Percentiles rank a stretch among this genome's conserved stretches.
Evolutionary conservation across 2,113 vertebrate species (phyloP).

Genomic region (Callipepla squamata): DNA sequence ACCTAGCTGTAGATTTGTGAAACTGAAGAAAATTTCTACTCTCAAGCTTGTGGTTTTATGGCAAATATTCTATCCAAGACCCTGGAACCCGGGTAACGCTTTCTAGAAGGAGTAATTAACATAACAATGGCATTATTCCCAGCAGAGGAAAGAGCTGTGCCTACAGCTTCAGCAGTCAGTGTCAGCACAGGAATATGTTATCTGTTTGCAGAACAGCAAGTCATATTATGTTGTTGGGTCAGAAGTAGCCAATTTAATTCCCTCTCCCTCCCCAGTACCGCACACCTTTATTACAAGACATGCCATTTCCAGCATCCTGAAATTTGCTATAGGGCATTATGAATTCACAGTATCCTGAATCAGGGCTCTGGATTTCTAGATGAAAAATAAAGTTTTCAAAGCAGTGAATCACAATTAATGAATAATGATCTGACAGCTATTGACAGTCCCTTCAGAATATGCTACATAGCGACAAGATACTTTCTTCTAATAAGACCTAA

Average conservation of each 20-base stretch:
- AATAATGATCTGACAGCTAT: background rate
- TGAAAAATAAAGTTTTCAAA: constrained; percentile 39
- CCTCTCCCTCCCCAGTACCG: background rate
- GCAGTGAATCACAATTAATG: constrained; percentile 47
- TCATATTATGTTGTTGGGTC: background rate
- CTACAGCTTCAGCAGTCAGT: background rate
- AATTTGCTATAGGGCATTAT: background rate
- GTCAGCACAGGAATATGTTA: background rate
- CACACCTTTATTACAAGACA: constrained; percentile 29
- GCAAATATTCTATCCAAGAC: background rate
- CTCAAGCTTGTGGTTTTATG: accelerated
- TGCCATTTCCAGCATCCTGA: background rate
- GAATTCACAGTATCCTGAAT: background rate
- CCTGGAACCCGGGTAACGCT: background rate
- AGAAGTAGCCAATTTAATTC: background rate
- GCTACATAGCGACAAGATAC: background rate
- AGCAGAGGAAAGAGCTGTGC: background rate
- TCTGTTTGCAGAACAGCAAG: constrained; percentile 19
- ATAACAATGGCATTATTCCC: background rate
- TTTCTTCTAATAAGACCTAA: constrained; percentile 52
- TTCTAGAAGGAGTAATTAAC: constrained; percentile 35
- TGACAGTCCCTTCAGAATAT: constrained; percentile 49
- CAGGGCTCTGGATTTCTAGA: background rate
- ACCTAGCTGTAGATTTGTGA: background rate
- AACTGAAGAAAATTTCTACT: background rate